Evolutionary conservation across 2,113 vertebrate genomes (phyloP).

Genomic region (Patagioenas fasciata): DNA sequence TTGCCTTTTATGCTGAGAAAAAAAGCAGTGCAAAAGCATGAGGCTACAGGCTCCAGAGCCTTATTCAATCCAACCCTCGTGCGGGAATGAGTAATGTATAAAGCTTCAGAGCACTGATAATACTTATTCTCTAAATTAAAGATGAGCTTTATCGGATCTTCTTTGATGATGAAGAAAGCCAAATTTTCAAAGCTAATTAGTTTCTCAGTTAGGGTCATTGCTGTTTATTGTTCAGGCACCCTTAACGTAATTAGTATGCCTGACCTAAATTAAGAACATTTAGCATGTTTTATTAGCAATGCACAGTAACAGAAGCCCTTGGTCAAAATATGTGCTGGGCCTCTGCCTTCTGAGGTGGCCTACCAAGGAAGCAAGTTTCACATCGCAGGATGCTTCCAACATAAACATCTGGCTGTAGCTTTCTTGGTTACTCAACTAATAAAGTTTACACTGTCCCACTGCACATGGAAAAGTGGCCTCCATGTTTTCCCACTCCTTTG

Average conservation of each 20-base stretch:
- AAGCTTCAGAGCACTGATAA: constrained; percentile 52
- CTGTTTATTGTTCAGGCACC: constrained; percentile 48
- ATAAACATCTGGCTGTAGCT: not conserved
- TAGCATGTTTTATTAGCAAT: constrained; percentile 37
- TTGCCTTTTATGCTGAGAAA: not conserved
- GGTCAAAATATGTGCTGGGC: not conserved
- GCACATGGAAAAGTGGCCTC: not conserved
- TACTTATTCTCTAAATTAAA: constrained; percentile 56
- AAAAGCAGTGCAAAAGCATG: not conserved
- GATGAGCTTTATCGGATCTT: constrained; percentile 13
- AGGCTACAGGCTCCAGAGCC: not conserved
- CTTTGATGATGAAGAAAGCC: constrained; percentile 54
- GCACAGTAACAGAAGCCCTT: constrained; percentile 9
- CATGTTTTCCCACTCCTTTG: not conserved
- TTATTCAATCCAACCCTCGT: not conserved
- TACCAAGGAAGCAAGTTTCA: not conserved
- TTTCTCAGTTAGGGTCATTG: constrained; percentile 40
- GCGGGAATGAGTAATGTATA: constrained; percentile 22
- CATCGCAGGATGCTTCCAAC: not conserved
- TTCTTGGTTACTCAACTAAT: not conserved
- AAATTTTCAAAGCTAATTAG: constrained; percentile 52
- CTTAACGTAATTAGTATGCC: not conserved
- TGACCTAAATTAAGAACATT: constrained; percentile 34
- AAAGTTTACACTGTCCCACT: fast-evolving
- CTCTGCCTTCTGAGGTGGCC: not conserved